phyloP scores from a whole-genome alignment of 2,888 invertebrate species.

The Hydropsyche betteni region DNA sequence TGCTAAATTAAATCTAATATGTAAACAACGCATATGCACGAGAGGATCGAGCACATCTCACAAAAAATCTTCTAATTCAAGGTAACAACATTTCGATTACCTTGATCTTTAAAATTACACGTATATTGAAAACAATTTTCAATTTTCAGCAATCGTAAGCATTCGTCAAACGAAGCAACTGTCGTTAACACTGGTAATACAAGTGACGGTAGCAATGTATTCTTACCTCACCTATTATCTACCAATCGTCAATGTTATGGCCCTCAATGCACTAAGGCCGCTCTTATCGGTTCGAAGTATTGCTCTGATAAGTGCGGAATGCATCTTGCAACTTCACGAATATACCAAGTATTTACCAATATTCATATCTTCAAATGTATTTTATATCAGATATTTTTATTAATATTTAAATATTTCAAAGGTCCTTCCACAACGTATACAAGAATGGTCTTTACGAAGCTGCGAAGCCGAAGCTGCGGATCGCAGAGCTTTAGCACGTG shows the following conservation, averaged over 20 bases:
- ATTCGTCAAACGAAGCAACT: constrained; percentile 50
- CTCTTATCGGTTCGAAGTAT: constrained; percentile 87
- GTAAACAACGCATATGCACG: constrained; percentile 64
- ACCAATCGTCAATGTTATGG: constrained; percentile 88
- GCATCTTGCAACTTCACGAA: constrained; percentile 84
- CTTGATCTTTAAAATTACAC: no score
- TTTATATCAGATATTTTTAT: not conserved
- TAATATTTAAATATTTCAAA: constrained; percentile 54
- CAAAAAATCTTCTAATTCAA: constrained; percentile 58
- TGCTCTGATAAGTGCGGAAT: constrained; percentile 93
- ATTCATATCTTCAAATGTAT: constrained; percentile 31
- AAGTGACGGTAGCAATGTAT: constrained; percentile 57
- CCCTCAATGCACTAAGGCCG: constrained; percentile 83
- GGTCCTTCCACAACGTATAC: constrained; percentile 88
- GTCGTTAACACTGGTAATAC: constrained; percentile 56
- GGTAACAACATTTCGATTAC: constrained; percentile 54
- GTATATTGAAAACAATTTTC: no score
- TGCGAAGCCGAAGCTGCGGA: constrained; percentile 89
- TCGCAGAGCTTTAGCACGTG: constrained; percentile 72
- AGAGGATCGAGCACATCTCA: constrained; percentile 62
- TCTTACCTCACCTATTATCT: constrained; percentile 65
- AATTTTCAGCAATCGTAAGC: constrained; percentile 45
- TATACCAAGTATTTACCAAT: constrained; percentile 72
- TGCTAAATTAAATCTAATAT: constrained; percentile 65
- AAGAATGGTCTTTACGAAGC: constrained; percentile 90